Percentiles rank a stretch among this genome's conserved stretches.
Evolutionary conservation across 2,113 vertebrate species (phyloP).

Genomic region (Odocoileus virginianus): DNA sequence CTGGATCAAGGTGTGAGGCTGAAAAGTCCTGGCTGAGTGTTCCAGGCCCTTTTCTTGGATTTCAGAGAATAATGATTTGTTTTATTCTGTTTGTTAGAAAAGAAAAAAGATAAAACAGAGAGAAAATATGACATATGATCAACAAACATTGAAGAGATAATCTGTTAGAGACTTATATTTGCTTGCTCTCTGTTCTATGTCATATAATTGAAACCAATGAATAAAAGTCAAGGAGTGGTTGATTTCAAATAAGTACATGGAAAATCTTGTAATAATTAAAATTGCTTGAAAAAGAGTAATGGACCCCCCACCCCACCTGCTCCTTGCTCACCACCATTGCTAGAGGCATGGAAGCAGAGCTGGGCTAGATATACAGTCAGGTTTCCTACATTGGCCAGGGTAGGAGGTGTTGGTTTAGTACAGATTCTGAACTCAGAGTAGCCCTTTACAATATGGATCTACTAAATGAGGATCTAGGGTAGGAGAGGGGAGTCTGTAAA

Average conservation of each 20-base stretch:
- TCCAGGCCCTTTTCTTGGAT: neutral
- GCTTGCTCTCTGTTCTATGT: neutral
- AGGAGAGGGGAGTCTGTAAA: neutral
- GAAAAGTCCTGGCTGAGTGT: neutral
- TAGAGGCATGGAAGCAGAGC: neutral
- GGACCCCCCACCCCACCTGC: fast-evolving
- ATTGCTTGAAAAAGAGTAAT: neutral
- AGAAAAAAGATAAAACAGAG: neutral
- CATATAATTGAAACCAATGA: neutral
- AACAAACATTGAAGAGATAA: neutral
- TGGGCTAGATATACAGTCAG: neutral
- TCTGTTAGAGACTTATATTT: neutral
- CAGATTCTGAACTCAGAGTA: neutral
- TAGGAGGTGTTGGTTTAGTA: neutral
- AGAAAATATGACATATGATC: neutral
- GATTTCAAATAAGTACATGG: neutral
- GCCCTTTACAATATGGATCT: neutral
- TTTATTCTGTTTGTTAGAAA: neutral
- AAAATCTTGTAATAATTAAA: neutral
- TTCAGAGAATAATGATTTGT: neutral
- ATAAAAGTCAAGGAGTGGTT: neutral
- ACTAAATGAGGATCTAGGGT: neutral
- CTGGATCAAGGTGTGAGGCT: neutral
- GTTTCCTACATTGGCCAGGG: neutral
- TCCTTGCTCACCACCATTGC: neutral